Conservation (phyloP, 2,888 invertebrate genomes). For the Lithophane ornitopus region DNA sequence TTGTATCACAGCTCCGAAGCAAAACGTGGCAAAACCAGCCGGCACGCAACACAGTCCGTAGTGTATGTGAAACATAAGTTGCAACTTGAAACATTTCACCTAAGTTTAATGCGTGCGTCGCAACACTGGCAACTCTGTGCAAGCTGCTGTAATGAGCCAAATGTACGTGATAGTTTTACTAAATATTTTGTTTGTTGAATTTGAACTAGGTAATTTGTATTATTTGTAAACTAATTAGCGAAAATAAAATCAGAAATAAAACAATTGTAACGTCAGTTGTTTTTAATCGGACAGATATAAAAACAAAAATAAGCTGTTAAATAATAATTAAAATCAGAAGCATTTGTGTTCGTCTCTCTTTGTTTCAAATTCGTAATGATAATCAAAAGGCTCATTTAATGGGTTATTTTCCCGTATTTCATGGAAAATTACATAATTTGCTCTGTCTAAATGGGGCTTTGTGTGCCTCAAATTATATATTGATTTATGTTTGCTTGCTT, state of each 20-base stretch:
- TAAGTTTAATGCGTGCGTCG: constrained; percentile 59
- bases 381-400: constrained; percentile 6
- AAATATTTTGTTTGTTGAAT: constrained; percentile 35
- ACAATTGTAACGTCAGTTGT: neutral
- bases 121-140: constrained; percentile 31
- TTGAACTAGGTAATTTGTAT: constrained; percentile 9
- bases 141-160: constrained; percentile 54
- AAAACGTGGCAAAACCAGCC: constrained; percentile 31
- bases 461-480: neutral
- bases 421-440: constrained; percentile 20
- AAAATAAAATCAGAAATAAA: constrained; percentile 4
- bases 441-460: neutral
- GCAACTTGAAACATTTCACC: constrained; percentile 56
- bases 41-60: constrained; percentile 44
- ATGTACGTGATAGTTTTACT: constrained; percentile 51
- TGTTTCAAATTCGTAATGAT: constrained; percentile 13
- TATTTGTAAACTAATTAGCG: constrained; percentile 28
- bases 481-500: neutral
- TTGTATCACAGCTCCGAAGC: constrained; percentile 23
- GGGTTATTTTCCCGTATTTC: constrained; percentile 5
- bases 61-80: constrained; percentile 52
- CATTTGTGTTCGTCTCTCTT: constrained; percentile 14
- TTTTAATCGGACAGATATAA: neutral
- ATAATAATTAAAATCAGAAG: constrained; percentile 10
- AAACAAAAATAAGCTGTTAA: neutral